phyloP scores from a whole-genome alignment of 2,888 invertebrate species.

The Rhingia rostrata region DNA sequence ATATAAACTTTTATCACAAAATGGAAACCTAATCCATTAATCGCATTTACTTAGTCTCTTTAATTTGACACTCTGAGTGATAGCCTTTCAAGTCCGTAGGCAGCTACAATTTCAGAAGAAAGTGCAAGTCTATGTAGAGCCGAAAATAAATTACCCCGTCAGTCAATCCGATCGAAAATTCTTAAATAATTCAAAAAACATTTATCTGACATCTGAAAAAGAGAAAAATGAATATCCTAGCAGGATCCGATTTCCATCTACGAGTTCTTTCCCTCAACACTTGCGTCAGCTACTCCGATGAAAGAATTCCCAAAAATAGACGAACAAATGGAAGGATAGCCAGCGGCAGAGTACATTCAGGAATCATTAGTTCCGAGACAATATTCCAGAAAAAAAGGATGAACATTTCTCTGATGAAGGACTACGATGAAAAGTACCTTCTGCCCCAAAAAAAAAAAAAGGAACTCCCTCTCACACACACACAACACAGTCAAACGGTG shows the following conservation, averaged over 20 bases:
- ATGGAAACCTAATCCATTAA: no score
- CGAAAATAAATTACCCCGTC: conserved; percentile 65
- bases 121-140: not conserved
- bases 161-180: conserved; percentile 41
- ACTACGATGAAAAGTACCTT: conserved; percentile 21
- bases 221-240: not conserved
- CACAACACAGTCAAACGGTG: conserved; percentile 32
- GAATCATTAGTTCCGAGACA: conserved; percentile 46
- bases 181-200: conserved; percentile 24
- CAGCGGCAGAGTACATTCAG: conserved; percentile 36
- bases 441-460: not conserved
- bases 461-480: not conserved
- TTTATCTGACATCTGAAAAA: not conserved
- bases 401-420: conserved; percentile 25
- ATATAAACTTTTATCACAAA: no score
- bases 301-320: conserved; percentile 14
- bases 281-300: not conserved
- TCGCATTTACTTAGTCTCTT: no score
- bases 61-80: not conserved
- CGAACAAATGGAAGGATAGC: conserved; percentile 20
- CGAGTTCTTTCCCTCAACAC: conserved; percentile 15
- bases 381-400: conserved; percentile 19
- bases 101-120: not conserved
- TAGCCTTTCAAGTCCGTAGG: not conserved
- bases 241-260: not conserved